A percentile compares a stretch with the other conserved stretches of the same genome.
These are phyloP conservation scores for Phrynosoma platyrhinos DNA, from an alignment of 2,113 vertebrate genomes.

Conservation along the genomic window DNA sequence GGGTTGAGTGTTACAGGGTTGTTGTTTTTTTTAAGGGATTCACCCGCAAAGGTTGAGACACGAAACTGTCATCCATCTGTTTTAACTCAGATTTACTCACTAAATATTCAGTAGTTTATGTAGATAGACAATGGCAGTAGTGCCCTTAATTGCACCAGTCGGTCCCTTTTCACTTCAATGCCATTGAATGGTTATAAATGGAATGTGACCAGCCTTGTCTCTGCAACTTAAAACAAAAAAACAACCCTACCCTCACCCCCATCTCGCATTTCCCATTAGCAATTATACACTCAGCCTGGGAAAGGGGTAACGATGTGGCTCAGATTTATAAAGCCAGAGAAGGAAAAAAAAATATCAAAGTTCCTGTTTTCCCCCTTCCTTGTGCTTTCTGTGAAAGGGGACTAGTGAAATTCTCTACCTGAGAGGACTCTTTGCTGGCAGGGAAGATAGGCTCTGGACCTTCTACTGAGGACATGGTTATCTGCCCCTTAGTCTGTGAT, in stretches of 20 bases:
- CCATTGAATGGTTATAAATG: conserved; percentile 27
- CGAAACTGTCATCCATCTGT: not conserved
- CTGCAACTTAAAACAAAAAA: conserved; percentile 27
- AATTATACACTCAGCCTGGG: not conserved
- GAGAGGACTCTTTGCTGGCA: not conserved
- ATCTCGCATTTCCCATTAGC: not conserved
- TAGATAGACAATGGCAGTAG: conserved; percentile 1
- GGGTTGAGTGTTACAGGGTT: not conserved
- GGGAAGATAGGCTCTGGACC: not conserved
- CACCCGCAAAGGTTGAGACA: not conserved
- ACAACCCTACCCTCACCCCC: not conserved
- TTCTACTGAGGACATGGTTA: too few relatives aligned
- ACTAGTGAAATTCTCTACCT: not conserved
- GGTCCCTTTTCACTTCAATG: conserved; percentile 15
- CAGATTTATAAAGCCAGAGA: not conserved
- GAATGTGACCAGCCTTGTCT: conserved; percentile 28
- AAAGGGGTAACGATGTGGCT: not conserved
- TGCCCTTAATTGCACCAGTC: conserved; percentile 21
- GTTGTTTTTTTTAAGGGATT: not conserved
- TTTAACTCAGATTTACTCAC: not conserved
- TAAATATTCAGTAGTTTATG: conserved; percentile 24
- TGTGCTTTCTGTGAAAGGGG: not conserved
- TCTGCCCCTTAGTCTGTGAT: too few relatives aligned
- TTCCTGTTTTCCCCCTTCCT: not conserved
- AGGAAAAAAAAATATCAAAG: not conserved